Evolutionary conservation across 37 sponge, comb jelly and placozoan genomes (phyloP), one percentile per base, ranked within the genome.

Genomic region (Geodia barretti): DNA sequence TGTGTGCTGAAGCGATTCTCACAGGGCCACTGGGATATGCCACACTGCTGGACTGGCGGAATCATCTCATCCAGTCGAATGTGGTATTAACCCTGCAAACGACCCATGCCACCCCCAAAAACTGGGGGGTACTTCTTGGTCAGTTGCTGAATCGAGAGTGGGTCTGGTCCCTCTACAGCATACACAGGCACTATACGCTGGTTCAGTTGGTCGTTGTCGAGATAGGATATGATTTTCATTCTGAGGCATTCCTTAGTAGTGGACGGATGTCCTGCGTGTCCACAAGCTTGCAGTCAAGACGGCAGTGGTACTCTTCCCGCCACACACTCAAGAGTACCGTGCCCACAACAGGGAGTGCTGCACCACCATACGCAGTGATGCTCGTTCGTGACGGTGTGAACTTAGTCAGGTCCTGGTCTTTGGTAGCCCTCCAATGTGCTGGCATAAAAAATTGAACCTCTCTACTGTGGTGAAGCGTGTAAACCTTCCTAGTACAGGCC

Each of bases 381-480:
- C 70, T 68, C 5, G 20, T 7, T 39, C 28, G 14, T 1, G 38
- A 17, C 17, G 35, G 35, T 3, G 60, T 80, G 5, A 80, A 21
- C 8, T 32, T 39, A 3, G 60, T 30, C 2, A 80, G 81, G 71
- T 30, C 23, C 21, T 4, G 39, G 36, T 80, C 81, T 80, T 70
- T 69, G 7, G 81, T 59, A 11, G 81, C 81, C 17, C 70, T 80
- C 81, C 70, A 70, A 72, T 80, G 70, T 23, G 70, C 38, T 1
- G 75, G 75, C 8, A 83, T 2, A 5, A 83, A 75, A 83, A 64
- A 64, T 33, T 73, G 78, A 67, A 78, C 79, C 2, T 76, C 76
- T 5, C 77, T 75, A 9, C 68, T 83, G 64, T 83, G 68, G 25
- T 41, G 66, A 61, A 76, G 85, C 37, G 78, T 78, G 5, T 64